Base-by-base conservation (phyloP, 2,113 vertebrate genomes). In the Onychostoma macrolepis region DNA sequence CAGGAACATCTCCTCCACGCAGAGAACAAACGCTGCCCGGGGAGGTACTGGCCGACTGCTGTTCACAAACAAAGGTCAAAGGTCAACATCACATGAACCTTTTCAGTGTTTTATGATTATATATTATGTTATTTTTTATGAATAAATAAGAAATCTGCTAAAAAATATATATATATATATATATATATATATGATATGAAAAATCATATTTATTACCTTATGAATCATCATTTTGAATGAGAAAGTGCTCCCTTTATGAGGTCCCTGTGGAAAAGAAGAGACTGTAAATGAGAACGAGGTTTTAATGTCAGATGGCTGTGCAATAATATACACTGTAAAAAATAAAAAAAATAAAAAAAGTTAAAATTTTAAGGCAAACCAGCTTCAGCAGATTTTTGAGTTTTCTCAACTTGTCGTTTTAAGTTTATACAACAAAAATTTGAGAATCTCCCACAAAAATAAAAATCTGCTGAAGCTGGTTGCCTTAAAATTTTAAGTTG, bases 21-120 rank as follows among this genome's bases (percentile, higher is more conserved):
- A 96, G 95, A 19, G 97, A 97, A 77, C 96, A 93, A 88, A 98
- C 96, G 30, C 97, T 99, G 89, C 98, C 97, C 0, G 97, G 97
- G 91, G 97, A 97, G 82, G 97, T 98, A 86, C 96, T 95, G 2
- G 94, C 91, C 90, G 94, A 94, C 95, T 97, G 95, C 94, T 94
- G 91, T 91, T 88, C 11, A 75, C 83, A 85, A 12, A 84, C 58
- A 90, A 41, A 87, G 56, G 81, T 45, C 56, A 86, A 71, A 88
- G 43, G 80, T 63, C 83, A 89, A 85, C 74, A 86, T 56, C 19
- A 21, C 67, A 21, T 38, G 0, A 12, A 11, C 21, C 9, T n/a
- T 33, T n/a, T n/a, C 38, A 74, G 24, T 12, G 69, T n/a, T 72
- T 24, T n/a, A 41, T 74, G 21, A 74, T 41, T 2, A 74, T 2